Percentiles rank a stretch among this genome's conserved stretches.
phyloP scores from a whole-genome alignment of 2,113 vertebrate species.

The Petrocephalus zakoni region DNA sequence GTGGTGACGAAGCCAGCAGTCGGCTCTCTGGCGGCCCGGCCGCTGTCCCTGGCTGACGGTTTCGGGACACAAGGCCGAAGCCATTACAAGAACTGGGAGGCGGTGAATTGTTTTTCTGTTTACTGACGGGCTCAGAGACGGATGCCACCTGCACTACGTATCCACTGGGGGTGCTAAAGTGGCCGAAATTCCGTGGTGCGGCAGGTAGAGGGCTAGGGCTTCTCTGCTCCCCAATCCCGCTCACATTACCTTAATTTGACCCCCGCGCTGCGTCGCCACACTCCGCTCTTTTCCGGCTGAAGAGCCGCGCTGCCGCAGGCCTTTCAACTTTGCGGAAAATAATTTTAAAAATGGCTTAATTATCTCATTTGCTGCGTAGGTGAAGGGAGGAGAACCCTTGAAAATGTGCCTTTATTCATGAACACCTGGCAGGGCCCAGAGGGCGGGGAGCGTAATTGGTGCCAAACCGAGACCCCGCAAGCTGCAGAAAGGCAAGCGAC shows the following conservation, averaged over 20 bases:
- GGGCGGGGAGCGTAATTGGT: neutral
- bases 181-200: no score
- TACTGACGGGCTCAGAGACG: neutral
- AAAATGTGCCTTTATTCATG: constrained; percentile 25
- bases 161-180: neutral
- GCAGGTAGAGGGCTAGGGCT: neutral
- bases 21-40: neutral
- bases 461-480: constrained; percentile 1
- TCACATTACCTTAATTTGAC: no score
- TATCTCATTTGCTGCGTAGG: constrained; percentile 3
- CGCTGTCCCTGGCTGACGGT: neutral
- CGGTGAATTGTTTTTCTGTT: neutral
- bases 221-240: neutral
- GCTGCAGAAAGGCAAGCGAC: neutral
- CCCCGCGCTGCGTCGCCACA: neutral
- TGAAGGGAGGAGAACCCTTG: neutral
- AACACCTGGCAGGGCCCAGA: constrained; percentile 22
- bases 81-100: neutral
- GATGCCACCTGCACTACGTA: neutral
- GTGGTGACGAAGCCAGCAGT: neutral
- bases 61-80: neutral
- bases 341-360: constrained; percentile 17
- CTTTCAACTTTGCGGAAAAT: neutral
- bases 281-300: neutral
- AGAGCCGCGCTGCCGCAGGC: neutral